Evolutionary conservation across 2,888 invertebrate genomes (phyloP).

Genomic region (Cremastobaeus sp.): DNA sequence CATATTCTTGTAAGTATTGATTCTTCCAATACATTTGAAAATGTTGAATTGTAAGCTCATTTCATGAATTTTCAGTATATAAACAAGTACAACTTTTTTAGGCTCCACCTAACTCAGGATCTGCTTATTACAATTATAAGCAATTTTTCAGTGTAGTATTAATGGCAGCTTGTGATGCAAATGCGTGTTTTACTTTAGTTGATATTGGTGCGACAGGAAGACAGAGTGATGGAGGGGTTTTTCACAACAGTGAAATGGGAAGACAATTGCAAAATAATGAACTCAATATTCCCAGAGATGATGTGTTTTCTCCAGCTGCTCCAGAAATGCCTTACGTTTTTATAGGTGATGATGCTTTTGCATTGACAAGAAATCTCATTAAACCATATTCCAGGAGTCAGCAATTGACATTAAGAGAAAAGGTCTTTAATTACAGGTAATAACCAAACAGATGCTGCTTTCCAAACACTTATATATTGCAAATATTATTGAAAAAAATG

Average conservation of each 20-base stretch:
- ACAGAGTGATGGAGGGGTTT: background rate
- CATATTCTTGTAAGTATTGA: constrained; percentile 4
- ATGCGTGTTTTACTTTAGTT: background rate
- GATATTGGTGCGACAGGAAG: background rate
- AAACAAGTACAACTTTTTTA: no score
- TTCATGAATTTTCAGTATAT: no score
- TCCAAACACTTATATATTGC: no score
- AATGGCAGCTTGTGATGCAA: background rate
- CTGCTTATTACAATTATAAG: background rate
- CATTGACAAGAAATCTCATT: background rate
- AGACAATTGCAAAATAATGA: background rate
- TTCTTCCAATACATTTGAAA: no score
- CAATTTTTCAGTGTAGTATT: background rate
- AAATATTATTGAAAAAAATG: no score
- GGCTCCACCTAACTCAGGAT: background rate
- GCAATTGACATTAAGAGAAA: background rate
- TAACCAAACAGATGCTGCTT: no score
- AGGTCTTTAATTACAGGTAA: no score
- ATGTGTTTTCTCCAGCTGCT: background rate
- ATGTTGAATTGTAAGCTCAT: no score
- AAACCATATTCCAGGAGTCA: background rate
- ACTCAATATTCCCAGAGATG: background rate
- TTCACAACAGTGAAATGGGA: background rate
- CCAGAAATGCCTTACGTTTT: background rate
- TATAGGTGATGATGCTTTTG: background rate